Base-by-base conservation (phyloP, 2,888 invertebrate species). In the Drosophila parthenogenetica region DNA sequence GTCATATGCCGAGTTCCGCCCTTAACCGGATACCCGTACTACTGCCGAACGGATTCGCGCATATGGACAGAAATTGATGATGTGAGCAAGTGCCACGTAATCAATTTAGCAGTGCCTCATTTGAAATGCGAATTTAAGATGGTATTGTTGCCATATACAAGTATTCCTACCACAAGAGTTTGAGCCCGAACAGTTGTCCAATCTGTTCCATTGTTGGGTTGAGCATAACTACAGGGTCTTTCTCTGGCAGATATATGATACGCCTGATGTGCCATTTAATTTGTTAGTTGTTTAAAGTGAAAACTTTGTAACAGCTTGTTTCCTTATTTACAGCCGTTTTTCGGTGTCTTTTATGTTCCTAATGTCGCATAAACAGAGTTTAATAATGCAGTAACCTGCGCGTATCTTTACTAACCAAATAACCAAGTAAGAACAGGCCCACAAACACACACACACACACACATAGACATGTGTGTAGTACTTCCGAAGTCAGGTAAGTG, bases 311-410 rank as follows among this genome's bases (percentile, higher is more conserved):
- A 39, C 32, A 32, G 22, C 46, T 75, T 59, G 61, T 81, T 66
- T 54, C 3, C 69, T 71, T 72, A 74, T 81, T 77, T 70, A 64
- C 59, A 63, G 58, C 17, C 22, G 3, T 13, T 22, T 22, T 61
- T 69, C 46, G 63, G 78, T 63, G 35, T 35, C 87, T 86, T 86
- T 86, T 85, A 87, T 85, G 89, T 89, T 87, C 77, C 88, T 89
- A 89, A 86, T 86, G 89, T 89, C 89, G 69, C 89, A 86, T 86
- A 86, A 89, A 87, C 85, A 86, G 80, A 85, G 82, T 69, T 86
- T 78, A 86, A 86, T 86, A 86, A 86, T 86, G 87, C 76, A 86
- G 78, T 75, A 87, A 75, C 84, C 83, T 78, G 39, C 53, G 73
- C 68, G 73, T 79, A 69, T 68, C 71, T 77, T 70, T 66, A 86